Base-by-base conservation (phyloP, 2,797 vertebrate species). In the Harpagifer antarcticus region DNA sequence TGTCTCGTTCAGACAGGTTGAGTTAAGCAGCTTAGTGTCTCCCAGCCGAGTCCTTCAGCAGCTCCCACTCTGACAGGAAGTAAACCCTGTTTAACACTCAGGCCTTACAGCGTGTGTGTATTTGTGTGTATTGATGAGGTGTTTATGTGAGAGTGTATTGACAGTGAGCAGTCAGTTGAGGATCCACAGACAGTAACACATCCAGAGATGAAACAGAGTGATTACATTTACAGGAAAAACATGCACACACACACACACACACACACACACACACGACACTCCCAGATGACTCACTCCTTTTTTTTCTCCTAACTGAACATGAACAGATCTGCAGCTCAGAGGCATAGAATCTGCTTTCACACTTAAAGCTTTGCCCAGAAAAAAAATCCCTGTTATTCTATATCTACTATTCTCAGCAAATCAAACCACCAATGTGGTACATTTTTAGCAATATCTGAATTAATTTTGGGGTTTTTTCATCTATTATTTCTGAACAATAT, bases 11-110 rank as follows among this genome's bases (percentile, higher is more conserved):
- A 37, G 33, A 9, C 33, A 37, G 33, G 33, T 37, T 37, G 33
- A 37, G 33, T 66, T 87, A 84, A 86, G 76, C 76, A 57, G 81
- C 83, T 85, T 83, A 83, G 44, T 5, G 2, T 58, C 66, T 53
- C 67, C 17, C 40, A 65, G 72, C 55, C 31, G 16, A 55, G 56
- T 56, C 56, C 14, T 44, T 27, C 69, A 48, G 68, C 66, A 47
- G 68, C 56, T 60, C 63, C 3, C 3, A 53, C 57, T 7, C 64
- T 58, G 70, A 66, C 66, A 62, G 54, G 76, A 79, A 78, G 43
- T 69, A 63, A 78, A 70, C 54, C 43, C 59, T 52, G 70, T 63
- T 43, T 11, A 60, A 54, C 70, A 12, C 45, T 50, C 6, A 0
- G 20, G 14, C 14, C 27, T 45, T 15, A 53, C 33, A 6, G 12